Evolutionary conservation across 2,888 invertebrate species (phyloP).

Genomic region (Drosophila birchii): DNA sequence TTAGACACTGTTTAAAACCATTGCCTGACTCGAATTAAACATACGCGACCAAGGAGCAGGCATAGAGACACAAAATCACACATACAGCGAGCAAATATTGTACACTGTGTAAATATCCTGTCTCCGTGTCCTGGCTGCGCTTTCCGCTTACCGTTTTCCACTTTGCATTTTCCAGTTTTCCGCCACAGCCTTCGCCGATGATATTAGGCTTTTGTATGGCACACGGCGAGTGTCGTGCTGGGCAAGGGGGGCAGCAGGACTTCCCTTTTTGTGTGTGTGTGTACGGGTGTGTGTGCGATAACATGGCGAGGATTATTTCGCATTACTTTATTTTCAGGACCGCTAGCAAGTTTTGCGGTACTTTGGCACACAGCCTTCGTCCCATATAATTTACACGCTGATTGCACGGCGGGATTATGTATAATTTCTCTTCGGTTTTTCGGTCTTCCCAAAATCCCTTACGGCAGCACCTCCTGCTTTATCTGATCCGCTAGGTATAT

Average conservation of each 20-base stretch:
- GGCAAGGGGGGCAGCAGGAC: conserved; percentile 18
- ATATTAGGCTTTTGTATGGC: conserved; percentile 74
- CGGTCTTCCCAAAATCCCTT: conserved; percentile 16
- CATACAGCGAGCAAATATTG: conserved; percentile 67
- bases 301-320: conserved; percentile 80
- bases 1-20: conserved; percentile 50
- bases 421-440: conserved; percentile 69
- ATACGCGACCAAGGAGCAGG: conserved; percentile 21
- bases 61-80: conserved; percentile 4
- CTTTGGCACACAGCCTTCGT: conserved; percentile 66
- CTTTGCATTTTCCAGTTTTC: conserved; percentile 60
- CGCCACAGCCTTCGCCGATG: conserved; percentile 14
- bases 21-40: conserved; percentile 65
- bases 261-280: conserved; percentile 20
- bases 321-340: conserved; percentile 79
- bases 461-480: conserved; percentile 35
- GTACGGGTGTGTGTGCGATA: conserved; percentile 69
- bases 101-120: conserved; percentile 71
- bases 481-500: conserved; percentile 60
- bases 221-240: conserved; percentile 54
- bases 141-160: conserved; percentile 62
- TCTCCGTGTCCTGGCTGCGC: conserved; percentile 60
- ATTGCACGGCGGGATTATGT: conserved; percentile 77
- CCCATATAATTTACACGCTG: conserved; percentile 79
- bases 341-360: conserved; percentile 78